These are phyloP conservation scores for Ariolimax columbianus DNA, from an alignment of 2,888 invertebrate species.

Conservation along the genomic window DNA sequence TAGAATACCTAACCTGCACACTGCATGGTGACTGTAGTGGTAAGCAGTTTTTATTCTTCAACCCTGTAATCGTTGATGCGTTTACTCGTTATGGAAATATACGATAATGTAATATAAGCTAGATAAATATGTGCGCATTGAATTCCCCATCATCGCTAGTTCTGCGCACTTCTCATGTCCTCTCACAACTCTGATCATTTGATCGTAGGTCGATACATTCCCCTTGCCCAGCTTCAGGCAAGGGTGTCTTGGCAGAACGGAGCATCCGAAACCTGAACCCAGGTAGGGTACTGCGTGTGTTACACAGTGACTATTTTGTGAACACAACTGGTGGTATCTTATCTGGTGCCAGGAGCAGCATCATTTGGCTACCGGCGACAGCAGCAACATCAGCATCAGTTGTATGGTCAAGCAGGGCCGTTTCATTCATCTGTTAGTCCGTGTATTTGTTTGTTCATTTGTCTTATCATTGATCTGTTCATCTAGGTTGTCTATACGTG, in stretches of 20 bases:
- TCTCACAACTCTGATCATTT: too few relatives aligned
- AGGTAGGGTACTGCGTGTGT: constrained; percentile 97
- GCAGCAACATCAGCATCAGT: neutral
- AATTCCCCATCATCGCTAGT: too few relatives aligned
- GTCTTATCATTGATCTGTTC: neutral
- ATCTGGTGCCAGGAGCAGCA: constrained; percentile 55
- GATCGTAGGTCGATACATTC: too few relatives aligned
- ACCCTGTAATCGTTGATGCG: too few relatives aligned
- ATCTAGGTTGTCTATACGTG: neutral
- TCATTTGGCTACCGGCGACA: neutral
- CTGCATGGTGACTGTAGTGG: too few relatives aligned
- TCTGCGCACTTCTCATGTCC: too few relatives aligned
- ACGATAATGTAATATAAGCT: too few relatives aligned
- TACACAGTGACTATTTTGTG: constrained; percentile 85
- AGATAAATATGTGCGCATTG: too few relatives aligned
- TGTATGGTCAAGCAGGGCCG: neutral
- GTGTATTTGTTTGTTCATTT: neutral
- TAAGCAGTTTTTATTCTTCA: too few relatives aligned
- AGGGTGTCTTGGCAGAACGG: neutral
- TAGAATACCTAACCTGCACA: too few relatives aligned
- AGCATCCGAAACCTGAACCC: constrained; percentile 62
- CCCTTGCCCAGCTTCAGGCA: too few relatives aligned
- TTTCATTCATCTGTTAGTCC: neutral
- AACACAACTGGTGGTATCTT: constrained; percentile 80
- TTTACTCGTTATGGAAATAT: too few relatives aligned